A percentile compares a stretch with the other conserved stretches of the same genome.
phyloP scores from a whole-genome alignment of 2,113 vertebrate genomes.

The Hemiprocne comata region DNA sequence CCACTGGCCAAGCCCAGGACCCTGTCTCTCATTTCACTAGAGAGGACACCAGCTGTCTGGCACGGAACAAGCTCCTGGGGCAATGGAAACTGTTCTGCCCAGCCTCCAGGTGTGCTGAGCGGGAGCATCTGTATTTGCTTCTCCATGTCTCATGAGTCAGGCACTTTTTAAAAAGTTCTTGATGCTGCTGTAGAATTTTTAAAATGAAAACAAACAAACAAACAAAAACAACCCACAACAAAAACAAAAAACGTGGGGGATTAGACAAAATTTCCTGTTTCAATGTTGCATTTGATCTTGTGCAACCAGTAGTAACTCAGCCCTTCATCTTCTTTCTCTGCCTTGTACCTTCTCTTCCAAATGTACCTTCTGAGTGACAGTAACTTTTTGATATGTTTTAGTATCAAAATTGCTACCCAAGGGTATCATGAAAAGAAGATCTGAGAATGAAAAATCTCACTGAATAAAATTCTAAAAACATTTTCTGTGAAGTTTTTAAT shows the following conservation, averaged over 20 bases:
- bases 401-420: not conserved
- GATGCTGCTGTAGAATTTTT: not conserved
- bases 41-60: not conserved
- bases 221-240: too few species aligned
- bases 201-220: not conserved
- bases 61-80: fast-evolving
- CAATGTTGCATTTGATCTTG: not conserved
- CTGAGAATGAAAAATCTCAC: not conserved
- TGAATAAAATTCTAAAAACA: not conserved
- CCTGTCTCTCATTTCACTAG: not conserved
- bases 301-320: not conserved
- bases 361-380: not conserved
- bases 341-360: not conserved
- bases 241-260: too few species aligned
- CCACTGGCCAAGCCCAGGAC: not conserved
- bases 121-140: not conserved
- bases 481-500: not conserved
- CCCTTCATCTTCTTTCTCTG: not conserved
- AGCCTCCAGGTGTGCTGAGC: not conserved
- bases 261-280: not conserved
- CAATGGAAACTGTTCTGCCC: not conserved
- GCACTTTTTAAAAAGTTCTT: not conserved
- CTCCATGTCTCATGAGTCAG: not conserved
- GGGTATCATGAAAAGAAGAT: not conserved
- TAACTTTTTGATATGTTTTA: not conserved